phyloP scores from a whole-genome alignment of 2,797 vertebrate species.

The Sitta carolinensis region DNA sequence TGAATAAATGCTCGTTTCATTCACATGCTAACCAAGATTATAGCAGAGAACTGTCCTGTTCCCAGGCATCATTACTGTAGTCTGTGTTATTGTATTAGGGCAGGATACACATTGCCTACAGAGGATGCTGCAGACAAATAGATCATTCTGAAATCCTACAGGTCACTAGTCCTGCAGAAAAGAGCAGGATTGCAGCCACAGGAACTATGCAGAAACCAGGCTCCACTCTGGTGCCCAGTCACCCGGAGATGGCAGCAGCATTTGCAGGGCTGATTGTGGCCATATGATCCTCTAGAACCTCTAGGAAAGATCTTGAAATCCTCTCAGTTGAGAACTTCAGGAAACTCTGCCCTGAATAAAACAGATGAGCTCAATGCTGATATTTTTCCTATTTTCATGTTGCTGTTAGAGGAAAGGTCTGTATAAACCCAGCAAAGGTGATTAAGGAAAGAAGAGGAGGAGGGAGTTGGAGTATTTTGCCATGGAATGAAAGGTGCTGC shows the following conservation, averaged over 20 bases:
- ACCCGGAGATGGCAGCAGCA: fast-evolving
- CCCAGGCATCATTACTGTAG: background rate
- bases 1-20: background rate
- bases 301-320: background rate
- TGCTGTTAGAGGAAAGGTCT: background rate
- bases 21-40: background rate
- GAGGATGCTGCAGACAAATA: background rate
- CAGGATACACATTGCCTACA: background rate
- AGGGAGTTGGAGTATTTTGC: background rate
- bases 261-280: background rate
- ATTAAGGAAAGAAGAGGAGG: background rate
- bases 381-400: background rate
- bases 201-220: background rate
- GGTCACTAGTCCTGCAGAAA: background rate
- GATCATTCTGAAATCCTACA: background rate
- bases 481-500: background rate
- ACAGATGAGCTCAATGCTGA: background rate
- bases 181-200: background rate
- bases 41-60: background rate
- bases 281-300: background rate
- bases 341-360: background rate
- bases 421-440: background rate
- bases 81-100: background rate
- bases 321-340: background rate
- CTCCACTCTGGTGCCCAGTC: background rate